Base-by-base conservation (phyloP, 2,113 vertebrate species). In the Pterocles orientalis region DNA sequence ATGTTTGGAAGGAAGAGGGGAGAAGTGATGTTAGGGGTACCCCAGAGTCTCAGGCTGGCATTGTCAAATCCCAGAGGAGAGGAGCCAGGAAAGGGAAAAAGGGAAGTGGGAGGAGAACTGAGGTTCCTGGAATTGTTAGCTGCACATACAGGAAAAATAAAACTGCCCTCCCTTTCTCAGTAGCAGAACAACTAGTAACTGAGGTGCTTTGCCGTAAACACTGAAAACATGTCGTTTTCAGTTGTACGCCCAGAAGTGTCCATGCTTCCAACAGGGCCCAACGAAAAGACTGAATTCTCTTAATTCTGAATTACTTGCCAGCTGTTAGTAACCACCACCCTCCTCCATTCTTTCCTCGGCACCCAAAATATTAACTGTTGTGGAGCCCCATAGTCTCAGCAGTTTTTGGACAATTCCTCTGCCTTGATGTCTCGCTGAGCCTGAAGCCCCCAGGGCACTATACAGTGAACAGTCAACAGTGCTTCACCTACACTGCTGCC, bases 61-160 rank as follows among this genome's bases (percentile, higher is more conserved):
- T 4, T 78, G 18, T 84, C n/a, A 82, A 88, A 90, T 64, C 72
- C 65, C 77, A 84, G 33, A 86, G 86, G 86, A 94, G 76, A 89
- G 43, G 57, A 96, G 66, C 21, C 92, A 92, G 96, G 91, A 96
- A 95, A 89, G 58, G n/a, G n/a, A 34, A 71, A 92, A 92, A 36
- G 70, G 95, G 92, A 96, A 95, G 78, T 73, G 83, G 92, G 96
- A 92, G 96, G 91, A 65, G 88, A 85, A 13, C 31, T 65, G 24
- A 18, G 12, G 58, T 95, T 97, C 94, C 96, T 91, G 89, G 94
- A 91, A 96, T 96, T 96, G 96, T 97, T 94, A 76, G 51, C 41
- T 68, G 24, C 17, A 31, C 57, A 23, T n/a, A 88, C 70, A 95
- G 95, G 96, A 96, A 94, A 92, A 96, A 84, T 48, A 92, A 47